Percentiles rank a stretch among this genome's conserved stretches.
Conservation (phyloP, 1,140 invertebrate species). For the Eriosoma lanigerum region DNA sequence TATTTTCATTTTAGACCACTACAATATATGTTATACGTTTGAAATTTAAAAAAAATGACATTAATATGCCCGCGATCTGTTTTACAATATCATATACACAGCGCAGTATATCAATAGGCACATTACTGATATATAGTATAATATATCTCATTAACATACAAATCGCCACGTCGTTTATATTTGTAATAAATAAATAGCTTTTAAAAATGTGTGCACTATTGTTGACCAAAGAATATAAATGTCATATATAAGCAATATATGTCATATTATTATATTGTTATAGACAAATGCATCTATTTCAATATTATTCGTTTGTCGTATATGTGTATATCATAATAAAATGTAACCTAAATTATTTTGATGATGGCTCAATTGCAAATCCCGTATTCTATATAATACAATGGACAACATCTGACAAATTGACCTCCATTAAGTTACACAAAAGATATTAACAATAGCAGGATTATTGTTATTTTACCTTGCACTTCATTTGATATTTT, state of each 20-base stretch:
- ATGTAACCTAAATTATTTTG: constrained; percentile 22
- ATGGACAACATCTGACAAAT: constrained; percentile 40
- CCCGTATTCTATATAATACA: constrained; percentile 20
- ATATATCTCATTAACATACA: background rate
- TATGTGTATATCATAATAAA: background rate
- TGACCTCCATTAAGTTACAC: constrained; percentile 33
- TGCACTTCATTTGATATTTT: constrained; percentile 23
- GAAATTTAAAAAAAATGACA: background rate
- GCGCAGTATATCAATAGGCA: no score
- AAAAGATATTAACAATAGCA: constrained; percentile 36
- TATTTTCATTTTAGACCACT: no score
- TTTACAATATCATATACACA: background rate
- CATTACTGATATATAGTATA: no score
- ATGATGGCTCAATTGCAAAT: constrained; percentile 38
- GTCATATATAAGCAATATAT: background rate
- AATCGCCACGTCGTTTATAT: background rate
- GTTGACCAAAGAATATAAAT: constrained; percentile 1
- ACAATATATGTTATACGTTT: no score
- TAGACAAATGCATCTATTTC: background rate
- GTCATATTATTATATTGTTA: background rate
- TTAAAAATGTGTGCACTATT: background rate
- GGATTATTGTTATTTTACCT: constrained; percentile 35
- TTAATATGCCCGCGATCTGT: background rate
- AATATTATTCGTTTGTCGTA: background rate
- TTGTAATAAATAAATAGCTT: constrained; percentile 5